Base-by-base conservation (phyloP, 2,888 invertebrate genomes). In the Acrocyrtus sp. region DNA sequence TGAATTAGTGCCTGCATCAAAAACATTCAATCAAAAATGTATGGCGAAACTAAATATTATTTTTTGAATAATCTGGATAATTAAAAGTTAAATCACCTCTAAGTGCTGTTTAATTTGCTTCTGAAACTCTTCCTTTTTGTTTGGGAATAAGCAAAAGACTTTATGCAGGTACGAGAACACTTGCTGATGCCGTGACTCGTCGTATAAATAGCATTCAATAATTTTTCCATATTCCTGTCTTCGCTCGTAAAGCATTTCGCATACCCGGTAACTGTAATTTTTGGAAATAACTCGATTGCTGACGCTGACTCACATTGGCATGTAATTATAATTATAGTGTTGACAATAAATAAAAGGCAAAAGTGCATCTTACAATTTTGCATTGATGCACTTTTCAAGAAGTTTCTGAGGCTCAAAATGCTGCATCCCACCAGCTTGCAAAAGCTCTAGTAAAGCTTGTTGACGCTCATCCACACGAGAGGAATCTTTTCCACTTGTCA, bases 391-490 rank as follows among this genome's bases (percentile, higher is more conserved):
- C 81, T 89, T 85, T 45, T 85, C 82, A 19, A 92, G 83, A 67
- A 92, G 86, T 76, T 88, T 85, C 34, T 88, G 87, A 70, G 86
- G 86, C 68, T 88, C 86, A 72, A 90, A 87, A 82, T 89, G 86
- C 26, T 85, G 84, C 24, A 91, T 84, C 54, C 89, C 87, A 78
- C 89, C 87, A 70, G 88, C 86, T n/a, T 87, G 85, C 12, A 92
- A 84, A 29, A 93, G 84, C 82, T 92, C 91, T 56, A 92, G 84
- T 84, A 92, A 87, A 1, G 91, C 90, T 82, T 91, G 90, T 82
- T 93, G 91, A 41, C 91, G 85, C 83, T 92, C 92, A 72, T 89
- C 88, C 77, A 75, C 69, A 24, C 81, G 73, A 3, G 73, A 48
- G 5, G 58, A 63, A 70, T 79, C 80, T 21, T 79, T 77, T 8